phyloP scores from a whole-genome alignment of 2,888 invertebrate species.

The Melolontha melolontha region DNA sequence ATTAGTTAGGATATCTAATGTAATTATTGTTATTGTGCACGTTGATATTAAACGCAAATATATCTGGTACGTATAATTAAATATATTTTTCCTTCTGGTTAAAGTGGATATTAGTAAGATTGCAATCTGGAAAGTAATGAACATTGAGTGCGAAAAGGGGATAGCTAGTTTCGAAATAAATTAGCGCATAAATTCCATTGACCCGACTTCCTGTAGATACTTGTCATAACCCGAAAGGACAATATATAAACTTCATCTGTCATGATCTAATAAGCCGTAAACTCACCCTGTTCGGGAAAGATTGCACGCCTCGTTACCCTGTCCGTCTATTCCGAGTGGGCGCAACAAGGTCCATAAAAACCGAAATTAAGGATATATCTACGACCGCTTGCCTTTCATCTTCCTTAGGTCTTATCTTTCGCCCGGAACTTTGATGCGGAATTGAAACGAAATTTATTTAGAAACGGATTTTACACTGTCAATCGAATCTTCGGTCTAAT shows the following conservation, averaged over 20 bases:
- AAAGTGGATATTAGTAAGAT: background rate
- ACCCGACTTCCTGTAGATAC: conserved; percentile 17
- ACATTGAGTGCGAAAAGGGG: no score
- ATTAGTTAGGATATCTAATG: no score
- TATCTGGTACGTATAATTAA: no score
- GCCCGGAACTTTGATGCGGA: conserved; percentile 13
- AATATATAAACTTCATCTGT: conserved; percentile 45
- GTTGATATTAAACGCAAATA: no score
- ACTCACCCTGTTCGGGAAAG: conserved; percentile 33
- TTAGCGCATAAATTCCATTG: conserved; percentile 27
- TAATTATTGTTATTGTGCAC: no score
- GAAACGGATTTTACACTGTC: conserved; percentile 45
- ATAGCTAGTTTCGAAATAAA: background rate
- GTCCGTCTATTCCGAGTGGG: conserved; percentile 4
- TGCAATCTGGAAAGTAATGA: no score
- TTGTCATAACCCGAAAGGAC: conserved; percentile 40
- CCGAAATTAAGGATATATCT: conserved; percentile 39
- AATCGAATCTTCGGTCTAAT: conserved; percentile 53
- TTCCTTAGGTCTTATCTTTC: background rate
- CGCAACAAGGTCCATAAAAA: conserved; percentile 45
- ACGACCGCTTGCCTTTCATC: background rate
- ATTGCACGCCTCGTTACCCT: conserved; percentile 43
- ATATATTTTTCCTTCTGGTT: no score
- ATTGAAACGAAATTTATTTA: conserved; percentile 42
- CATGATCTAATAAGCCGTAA: conserved; percentile 46